phyloP scores from a whole-genome alignment of 2,113 vertebrate species.

The Ciconia boyciana region DNA sequence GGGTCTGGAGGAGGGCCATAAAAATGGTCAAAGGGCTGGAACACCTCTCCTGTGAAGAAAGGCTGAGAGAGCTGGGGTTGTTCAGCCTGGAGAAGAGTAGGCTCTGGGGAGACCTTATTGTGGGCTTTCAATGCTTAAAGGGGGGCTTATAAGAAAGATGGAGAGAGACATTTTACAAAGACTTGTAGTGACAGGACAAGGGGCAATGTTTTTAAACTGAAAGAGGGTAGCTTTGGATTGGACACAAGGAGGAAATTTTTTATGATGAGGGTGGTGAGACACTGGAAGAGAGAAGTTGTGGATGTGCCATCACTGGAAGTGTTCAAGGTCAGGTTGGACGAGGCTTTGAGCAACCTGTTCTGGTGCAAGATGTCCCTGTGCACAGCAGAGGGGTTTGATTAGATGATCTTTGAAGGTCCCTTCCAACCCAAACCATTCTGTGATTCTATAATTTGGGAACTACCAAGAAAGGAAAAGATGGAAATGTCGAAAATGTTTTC shows the following conservation, averaged over 20 bases:
- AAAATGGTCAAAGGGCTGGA: background rate
- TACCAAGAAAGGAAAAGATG: accelerated
- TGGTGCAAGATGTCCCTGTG: too few relatives aligned
- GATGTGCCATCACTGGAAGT: too few relatives aligned
- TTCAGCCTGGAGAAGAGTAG: background rate
- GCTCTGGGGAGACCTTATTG: background rate
- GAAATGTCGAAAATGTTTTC: background rate
- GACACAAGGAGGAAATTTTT: background rate
- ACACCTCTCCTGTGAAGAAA: background rate
- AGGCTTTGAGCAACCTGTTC: too few relatives aligned
- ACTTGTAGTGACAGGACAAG: background rate
- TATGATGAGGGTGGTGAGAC: too few relatives aligned
- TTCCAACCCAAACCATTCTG: background rate
- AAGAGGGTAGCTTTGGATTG: background rate
- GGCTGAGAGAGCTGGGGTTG: background rate
- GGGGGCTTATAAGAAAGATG: background rate
- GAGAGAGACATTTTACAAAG: background rate
- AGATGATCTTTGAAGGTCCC: too few relatives aligned
- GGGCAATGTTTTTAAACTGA: background rate
- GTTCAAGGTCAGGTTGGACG: too few relatives aligned
- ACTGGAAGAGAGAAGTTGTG: too few relatives aligned
- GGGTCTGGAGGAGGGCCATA: background rate
- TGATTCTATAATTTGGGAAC: background rate
- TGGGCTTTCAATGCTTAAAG: background rate
- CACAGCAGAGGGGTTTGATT: too few relatives aligned